phyloP scores from a whole-genome alignment of 2,797 vertebrate genomes.

The Premnoplex brunnescens region DNA sequence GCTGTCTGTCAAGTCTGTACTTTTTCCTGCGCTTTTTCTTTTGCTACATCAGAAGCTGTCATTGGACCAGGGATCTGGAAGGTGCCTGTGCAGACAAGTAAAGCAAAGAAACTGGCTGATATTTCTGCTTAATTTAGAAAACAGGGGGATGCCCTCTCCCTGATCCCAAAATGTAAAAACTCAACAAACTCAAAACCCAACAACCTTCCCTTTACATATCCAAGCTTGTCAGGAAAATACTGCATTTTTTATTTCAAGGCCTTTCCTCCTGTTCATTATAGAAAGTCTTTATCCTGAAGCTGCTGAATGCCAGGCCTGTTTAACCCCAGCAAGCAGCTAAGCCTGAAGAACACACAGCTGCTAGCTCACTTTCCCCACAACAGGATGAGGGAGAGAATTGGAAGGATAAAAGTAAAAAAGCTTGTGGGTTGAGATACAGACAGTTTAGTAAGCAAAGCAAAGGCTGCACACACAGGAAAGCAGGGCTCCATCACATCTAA shows the following conservation, averaged over 20 bases:
- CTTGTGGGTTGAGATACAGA: neutral
- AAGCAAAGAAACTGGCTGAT: neutral
- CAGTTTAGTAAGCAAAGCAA: neutral
- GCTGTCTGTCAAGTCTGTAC: neutral
- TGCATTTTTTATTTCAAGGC: neutral
- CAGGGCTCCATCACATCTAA: rapidly evolving
- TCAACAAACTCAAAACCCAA: neutral
- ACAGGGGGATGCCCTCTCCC: rapidly evolving
- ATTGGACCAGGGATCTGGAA: neutral
- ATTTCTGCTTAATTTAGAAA: neutral
- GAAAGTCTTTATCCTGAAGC: neutral
- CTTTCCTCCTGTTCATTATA: neutral
- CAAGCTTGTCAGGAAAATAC: neutral
- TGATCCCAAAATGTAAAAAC: neutral
- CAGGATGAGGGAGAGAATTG: neutral
- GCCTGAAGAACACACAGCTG: neutral
- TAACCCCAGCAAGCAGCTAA: neutral
- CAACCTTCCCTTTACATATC: neutral
- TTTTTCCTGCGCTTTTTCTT: neutral
- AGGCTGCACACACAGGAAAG: neutral
- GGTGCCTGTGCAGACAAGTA: neutral
- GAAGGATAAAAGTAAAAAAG: neutral
- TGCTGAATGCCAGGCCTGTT: neutral
- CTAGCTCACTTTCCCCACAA: neutral
- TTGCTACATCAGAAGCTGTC: neutral